Conservation (phyloP, 2,797 vertebrate species). For the Phataginus tetradactyla region DNA sequence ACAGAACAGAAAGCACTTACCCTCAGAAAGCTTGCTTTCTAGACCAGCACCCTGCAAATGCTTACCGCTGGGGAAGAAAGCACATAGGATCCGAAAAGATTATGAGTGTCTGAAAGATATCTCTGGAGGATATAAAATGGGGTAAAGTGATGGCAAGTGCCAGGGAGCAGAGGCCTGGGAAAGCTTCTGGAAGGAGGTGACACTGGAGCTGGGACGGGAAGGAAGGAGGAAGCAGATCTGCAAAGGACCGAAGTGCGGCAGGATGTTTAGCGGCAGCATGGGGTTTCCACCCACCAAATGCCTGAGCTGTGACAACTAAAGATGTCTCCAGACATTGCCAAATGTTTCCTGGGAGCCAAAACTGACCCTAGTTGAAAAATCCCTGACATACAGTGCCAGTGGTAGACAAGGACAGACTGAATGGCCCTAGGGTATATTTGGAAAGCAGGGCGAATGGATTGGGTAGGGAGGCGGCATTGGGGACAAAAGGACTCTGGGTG, state of each 20-base stretch:
- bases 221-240: neutral
- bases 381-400: neutral
- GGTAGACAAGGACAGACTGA: neutral
- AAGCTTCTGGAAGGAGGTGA: neutral
- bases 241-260: too few relatives aligned
- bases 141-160: neutral
- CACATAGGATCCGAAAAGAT: neutral
- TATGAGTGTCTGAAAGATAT: neutral
- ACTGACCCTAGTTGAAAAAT: neutral
- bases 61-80: fast-evolving
- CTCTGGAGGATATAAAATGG: neutral
- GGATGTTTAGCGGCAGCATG: too few relatives aligned
- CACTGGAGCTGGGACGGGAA: fast-evolving
- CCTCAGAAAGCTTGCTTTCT: neutral
- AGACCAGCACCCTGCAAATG: fast-evolving
- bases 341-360: neutral
- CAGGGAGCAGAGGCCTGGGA: neutral
- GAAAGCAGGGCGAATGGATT: neutral
- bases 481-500: too few relatives aligned
- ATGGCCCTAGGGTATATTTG: neutral
- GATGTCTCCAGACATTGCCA: neutral
- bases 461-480: neutral
- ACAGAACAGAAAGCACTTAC: fast-evolving
- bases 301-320: too few relatives aligned
- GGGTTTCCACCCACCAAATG: neutral